A percentile compares a stretch with the other conserved stretches of the same genome.
Conservation (phyloP, 2,888 invertebrate species). For the Perithous albicinctus region DNA sequence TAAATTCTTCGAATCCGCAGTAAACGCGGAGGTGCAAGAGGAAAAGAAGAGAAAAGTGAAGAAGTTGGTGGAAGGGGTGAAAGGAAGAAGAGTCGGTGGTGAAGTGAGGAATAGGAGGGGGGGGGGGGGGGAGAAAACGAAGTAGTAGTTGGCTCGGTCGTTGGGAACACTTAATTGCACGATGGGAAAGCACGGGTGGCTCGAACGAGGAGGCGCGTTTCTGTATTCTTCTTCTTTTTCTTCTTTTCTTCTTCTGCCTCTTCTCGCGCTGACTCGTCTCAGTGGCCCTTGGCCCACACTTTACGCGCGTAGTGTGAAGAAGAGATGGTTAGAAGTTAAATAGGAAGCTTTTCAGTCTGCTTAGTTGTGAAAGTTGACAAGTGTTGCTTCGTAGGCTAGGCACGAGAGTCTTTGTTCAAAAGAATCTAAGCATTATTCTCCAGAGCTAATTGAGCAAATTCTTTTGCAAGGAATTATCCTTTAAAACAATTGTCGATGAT, state of each 20-base stretch:
- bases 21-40: slow-evolving; percentile 65
- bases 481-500: neutral
- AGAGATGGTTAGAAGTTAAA: slow-evolving; percentile 1
- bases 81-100: slow-evolving; percentile 17
- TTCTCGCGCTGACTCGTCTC: neutral
- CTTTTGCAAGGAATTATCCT: neutral
- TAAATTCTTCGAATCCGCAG: slow-evolving; percentile 76
- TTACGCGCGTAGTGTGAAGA: neutral
- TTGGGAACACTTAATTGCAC: slow-evolving; percentile 66
- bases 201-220: slow-evolving; percentile 48
- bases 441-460: neutral
- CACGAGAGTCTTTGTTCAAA: neutral
- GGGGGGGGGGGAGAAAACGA: slow-evolving; percentile 17
- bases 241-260: neutral
- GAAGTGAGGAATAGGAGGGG: slow-evolving; percentile 46
- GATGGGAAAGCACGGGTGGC: slow-evolving; percentile 59
- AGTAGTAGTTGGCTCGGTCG: slow-evolving; percentile 57
- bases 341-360: neutral
- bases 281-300: slow-evolving; percentile 9
- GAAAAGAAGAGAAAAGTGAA: slow-evolving; percentile 55
- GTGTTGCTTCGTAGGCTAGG: neutral
- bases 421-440: neutral
- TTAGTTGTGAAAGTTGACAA: neutral
- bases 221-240: slow-evolving; percentile 16
- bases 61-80: slow-evolving; percentile 7